Percentiles rank a stretch among this genome's conserved stretches.
Conservation (phyloP, 2,888 invertebrate genomes). For the Hetaerina titia region DNA sequence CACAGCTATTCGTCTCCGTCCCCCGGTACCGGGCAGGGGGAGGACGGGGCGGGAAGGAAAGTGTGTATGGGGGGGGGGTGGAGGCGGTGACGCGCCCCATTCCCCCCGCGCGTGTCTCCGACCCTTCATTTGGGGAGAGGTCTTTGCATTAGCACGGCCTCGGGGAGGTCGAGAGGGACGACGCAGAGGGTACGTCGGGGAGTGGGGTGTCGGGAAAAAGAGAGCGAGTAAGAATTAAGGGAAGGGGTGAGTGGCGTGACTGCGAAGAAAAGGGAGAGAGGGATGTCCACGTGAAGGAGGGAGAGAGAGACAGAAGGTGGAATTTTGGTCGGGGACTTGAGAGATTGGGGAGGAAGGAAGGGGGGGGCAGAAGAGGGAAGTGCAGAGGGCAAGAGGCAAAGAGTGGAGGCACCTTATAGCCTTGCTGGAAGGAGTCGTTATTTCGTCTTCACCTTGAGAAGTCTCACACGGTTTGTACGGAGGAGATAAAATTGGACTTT, state of each 20-base stretch:
- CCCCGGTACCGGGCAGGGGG: neutral
- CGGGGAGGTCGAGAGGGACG: conserved; percentile 13
- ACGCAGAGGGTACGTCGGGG: neutral
- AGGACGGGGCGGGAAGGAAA: too few species aligned
- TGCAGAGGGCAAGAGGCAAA: neutral
- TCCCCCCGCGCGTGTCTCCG: neutral
- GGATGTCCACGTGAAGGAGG: neutral
- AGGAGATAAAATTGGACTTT: conserved; percentile 58
- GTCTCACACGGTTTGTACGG: conserved; percentile 42
- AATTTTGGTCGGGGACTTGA: too few species aligned
- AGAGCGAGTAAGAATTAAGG: neutral
- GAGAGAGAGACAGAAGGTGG: too few species aligned
- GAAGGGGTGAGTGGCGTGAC: neutral
- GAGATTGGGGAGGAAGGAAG: neutral
- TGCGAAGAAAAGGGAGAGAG: neutral
- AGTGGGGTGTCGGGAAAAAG: neutral
- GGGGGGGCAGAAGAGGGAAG: neutral
- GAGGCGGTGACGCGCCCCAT: neutral
- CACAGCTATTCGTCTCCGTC: neutral
- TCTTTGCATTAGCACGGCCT: conserved; percentile 65
- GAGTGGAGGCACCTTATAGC: conserved; percentile 6
- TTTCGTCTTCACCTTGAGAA: conserved; percentile 26
- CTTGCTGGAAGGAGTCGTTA: conserved; percentile 50
- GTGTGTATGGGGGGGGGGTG: neutral
- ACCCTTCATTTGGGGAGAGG: conserved; percentile 49